phyloP scores from a whole-genome alignment of 2,113 vertebrate genomes.

The Phalacrocorax carbo region DNA sequence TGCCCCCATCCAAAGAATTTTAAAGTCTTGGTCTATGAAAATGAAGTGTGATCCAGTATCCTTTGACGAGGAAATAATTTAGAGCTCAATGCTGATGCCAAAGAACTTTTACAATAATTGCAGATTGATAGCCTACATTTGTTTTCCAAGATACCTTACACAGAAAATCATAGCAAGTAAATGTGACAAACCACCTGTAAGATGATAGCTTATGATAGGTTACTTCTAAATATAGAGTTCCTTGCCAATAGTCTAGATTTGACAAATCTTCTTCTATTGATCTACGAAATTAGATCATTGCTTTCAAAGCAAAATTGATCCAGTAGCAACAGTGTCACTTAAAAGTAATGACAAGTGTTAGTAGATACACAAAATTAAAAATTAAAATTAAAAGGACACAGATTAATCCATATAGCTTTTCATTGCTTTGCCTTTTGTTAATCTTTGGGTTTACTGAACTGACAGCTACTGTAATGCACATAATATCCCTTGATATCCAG shows the following conservation, averaged over 20 bases:
- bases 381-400: not conserved
- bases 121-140: not conserved
- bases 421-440: not conserved
- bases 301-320: constrained; percentile 4
- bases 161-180: not conserved
- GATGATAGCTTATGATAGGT: not conserved
- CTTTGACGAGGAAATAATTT: not conserved
- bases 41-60: not conserved
- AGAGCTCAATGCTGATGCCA: not conserved
- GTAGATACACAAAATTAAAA: not conserved
- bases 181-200: not conserved
- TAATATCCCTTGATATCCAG: not conserved
- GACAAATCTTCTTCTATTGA: not conserved
- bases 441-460: not conserved
- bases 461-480: not conserved
- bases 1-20: not conserved
- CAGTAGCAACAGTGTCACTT: not conserved
- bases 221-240: not conserved
- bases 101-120: not conserved
- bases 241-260: not conserved
- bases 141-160: not conserved
- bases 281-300: not conserved
- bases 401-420: not conserved
- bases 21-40: not conserved
- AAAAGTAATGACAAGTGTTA: not conserved